phyloP scores from a whole-genome alignment of 2,113 vertebrate genomes.

The Lontra canadensis region DNA sequence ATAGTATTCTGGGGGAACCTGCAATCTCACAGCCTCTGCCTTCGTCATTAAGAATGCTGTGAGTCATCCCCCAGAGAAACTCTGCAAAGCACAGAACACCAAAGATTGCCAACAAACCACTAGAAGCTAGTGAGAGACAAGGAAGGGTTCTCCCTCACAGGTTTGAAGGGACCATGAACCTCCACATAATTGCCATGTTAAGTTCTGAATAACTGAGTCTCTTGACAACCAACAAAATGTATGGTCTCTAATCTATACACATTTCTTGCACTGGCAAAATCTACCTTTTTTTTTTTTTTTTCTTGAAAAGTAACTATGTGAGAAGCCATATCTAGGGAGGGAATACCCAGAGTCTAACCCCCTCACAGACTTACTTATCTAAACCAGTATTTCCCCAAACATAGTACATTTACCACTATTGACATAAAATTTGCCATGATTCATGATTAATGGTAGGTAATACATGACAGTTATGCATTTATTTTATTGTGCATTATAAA shows the following conservation, averaged over 20 bases:
- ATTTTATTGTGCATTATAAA: neutral
- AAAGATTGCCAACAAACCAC: neutral
- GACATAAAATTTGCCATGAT: neutral
- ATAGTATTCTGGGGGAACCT: neutral
- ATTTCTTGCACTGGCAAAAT: neutral
- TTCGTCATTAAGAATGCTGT: neutral
- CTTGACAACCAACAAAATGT: no score
- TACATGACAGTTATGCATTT: neutral
- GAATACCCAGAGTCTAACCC: neutral
- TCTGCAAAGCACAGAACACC: neutral
- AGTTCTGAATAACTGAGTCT: neutral
- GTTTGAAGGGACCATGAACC: neutral
- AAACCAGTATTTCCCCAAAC: neutral
- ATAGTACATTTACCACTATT: neutral
- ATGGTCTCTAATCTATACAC: neutral
- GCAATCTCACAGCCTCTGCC: neutral
- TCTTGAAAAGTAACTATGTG: neutral
- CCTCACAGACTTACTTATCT: neutral
- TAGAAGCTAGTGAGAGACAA: neutral
- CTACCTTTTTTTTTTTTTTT: neutral
- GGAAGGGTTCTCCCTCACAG: neutral
- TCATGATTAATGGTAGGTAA: neutral
- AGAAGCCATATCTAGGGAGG: neutral
- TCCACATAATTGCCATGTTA: neutral
- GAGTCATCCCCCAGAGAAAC: neutral